Percentiles rank a stretch among this genome's conserved stretches.
phyloP scores from a whole-genome alignment of 2,888 invertebrate genomes.

The Oscheius sp. region DNA sequence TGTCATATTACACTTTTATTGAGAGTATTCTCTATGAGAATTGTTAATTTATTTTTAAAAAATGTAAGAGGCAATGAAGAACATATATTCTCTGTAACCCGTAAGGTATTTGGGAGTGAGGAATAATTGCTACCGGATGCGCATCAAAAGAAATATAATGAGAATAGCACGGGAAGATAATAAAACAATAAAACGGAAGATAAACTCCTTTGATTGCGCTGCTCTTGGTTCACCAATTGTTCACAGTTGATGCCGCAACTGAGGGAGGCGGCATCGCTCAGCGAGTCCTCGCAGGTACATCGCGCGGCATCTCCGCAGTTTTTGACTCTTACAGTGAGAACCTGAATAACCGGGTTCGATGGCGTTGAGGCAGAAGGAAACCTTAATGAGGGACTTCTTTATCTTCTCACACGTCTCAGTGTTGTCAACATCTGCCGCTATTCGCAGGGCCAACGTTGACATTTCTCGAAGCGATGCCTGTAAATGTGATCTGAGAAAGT shows the following conservation, averaged over 20 bases:
- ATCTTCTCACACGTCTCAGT: conserved; percentile 45
- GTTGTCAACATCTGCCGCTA: conserved; percentile 38
- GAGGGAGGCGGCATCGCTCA: conserved; percentile 33
- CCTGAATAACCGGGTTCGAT: conserved; percentile 33
- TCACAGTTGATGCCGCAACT: conserved; percentile 29
- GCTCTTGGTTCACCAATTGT: conserved; percentile 27
- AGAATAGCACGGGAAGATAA: neutral
- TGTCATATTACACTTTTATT: neutral
- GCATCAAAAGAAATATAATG: neutral
- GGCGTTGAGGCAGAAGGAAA: conserved; percentile 12
- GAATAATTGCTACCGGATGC: neutral
- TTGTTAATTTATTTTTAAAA: conserved; percentile 1
- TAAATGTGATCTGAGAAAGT: neutral
- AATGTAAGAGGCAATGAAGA: conserved; percentile 1
- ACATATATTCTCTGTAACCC: conserved; percentile 17
- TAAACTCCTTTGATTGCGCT: conserved; percentile 2
- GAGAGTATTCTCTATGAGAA: conserved; percentile 18
- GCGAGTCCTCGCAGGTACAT: conserved; percentile 50
- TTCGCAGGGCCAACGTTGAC: conserved; percentile 35
- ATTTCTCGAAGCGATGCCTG: conserved; percentile 36
- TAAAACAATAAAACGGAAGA: neutral
- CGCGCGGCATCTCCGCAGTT: conserved; percentile 53
- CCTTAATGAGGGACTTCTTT: conserved; percentile 41
- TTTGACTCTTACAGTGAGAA: conserved; percentile 40
- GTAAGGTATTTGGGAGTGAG: conserved; percentile 4